Conservation (phyloP, 2,113 vertebrate genomes). For the Poeciliopsis retropinna region DNA sequence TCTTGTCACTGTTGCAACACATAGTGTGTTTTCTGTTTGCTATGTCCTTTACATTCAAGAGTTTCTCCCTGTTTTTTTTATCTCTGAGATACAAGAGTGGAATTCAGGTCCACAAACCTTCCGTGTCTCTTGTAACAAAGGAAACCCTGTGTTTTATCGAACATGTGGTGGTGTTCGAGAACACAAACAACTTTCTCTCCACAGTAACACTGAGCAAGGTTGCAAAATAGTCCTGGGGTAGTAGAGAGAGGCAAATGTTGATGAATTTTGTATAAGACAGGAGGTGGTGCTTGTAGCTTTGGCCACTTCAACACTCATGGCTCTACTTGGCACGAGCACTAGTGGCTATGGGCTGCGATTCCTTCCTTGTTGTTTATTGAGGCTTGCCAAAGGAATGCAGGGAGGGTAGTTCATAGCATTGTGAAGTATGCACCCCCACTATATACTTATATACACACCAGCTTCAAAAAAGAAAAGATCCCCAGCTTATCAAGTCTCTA, state of each 20-base stretch:
- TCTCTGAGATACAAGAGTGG: too few species aligned
- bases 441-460: too few species aligned
- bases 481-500: too few species aligned
- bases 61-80: not conserved
- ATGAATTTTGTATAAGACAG: constrained; percentile 18
- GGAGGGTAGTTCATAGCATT: too few species aligned
- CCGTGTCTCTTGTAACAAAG: not conserved
- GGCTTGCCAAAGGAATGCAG: too few species aligned
- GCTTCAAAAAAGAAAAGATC: too few species aligned
- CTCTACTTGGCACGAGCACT: not conserved
- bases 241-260: constrained; percentile 7
- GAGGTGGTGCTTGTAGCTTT: constrained; percentile 8
- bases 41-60: not conserved
- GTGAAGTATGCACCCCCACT: too few species aligned
- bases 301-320: not conserved
- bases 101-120: not conserved
- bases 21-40: not conserved
- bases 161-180: not conserved
- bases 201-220: not conserved
- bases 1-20: not conserved
- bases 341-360: constrained; percentile 3
- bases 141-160: not conserved
- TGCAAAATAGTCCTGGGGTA: constrained; percentile 2
- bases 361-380: not conserved
- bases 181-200: not conserved